Evolutionary conservation across 2,888 invertebrate genomes (phyloP), one percentile per base, ranked within the genome.

Genomic region (Spodoptera littoralis): DNA sequence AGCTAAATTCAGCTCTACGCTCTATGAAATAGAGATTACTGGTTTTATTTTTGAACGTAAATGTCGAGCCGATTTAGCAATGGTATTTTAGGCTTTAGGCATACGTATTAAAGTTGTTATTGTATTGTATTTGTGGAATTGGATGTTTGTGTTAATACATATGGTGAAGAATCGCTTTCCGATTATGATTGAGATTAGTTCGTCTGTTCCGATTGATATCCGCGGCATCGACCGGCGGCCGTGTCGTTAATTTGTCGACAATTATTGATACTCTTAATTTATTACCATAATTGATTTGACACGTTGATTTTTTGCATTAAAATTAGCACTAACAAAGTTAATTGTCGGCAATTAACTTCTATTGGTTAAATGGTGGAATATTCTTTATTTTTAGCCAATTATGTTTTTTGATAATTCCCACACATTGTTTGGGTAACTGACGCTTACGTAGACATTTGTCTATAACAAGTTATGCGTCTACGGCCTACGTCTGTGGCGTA

Each of bases 261-360:
- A 75, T 65, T 69, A 78, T 71, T 65, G 73, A 60, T 63, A 61
- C 56, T 58, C 64, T 73, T 73, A 64, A 78, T 71, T 73, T 77
- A 79, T 80, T 71, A 65, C 65, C 62, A 64, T 73, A 71, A 79
- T 80, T 74, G 80, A 80, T 80, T 80, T 73, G 69, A 60, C 77
- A 77, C 79, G 61, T 66, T 11, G 58, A 27, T 63, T 79, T 68
- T 58, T 54, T 53, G 42, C 36, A 49, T 62, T 67, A 62, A 70
- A 63, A 70, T 72, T 58, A 46, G 61, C 63, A 70, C 56, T 72
- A 73, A 70, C 62, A 78, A 78, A 71, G 46, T 60, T 77, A 75
- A 79, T 79, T 70, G 79, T 42, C 30, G 57, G 66, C 74, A 66
- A 75, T 79, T 75, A 73, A 68, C 60, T 72, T 66, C 52, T 63